Evolutionary conservation across 1,140 invertebrate genomes (phyloP).

Genomic region (Melipona quadrifasciata): DNA sequence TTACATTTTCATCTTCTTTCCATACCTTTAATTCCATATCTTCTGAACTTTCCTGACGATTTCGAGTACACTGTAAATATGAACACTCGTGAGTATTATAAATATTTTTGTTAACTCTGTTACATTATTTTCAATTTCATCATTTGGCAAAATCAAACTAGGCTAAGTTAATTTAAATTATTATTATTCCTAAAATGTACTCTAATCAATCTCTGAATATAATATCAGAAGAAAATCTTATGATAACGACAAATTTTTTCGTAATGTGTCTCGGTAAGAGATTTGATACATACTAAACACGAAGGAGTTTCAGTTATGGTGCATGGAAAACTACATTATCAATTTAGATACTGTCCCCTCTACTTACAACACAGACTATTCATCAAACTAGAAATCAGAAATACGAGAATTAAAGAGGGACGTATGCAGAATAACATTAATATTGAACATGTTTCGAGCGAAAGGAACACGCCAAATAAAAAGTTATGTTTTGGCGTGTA

Average conservation of each 20-base stretch:
- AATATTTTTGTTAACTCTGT: conserved; percentile 58
- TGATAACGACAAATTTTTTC: not conserved
- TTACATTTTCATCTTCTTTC: conserved; percentile 79
- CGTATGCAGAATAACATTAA: not conserved
- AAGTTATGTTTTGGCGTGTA: not conserved
- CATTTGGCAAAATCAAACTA: not conserved
- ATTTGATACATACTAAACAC: too few species aligned
- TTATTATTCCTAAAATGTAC: not conserved
- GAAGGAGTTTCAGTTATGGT: not conserved
- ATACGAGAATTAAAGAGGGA: not conserved
- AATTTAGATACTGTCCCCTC: not conserved
- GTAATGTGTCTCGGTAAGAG: too few species aligned
- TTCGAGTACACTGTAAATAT: conserved; percentile 74
- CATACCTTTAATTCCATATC: conserved; percentile 69
- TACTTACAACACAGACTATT: not conserved
- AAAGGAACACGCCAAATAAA: not conserved
- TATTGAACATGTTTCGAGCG: not conserved
- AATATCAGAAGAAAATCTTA: not conserved
- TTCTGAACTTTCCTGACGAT: conserved; percentile 72
- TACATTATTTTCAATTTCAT: not conserved
- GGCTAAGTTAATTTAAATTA: not conserved
- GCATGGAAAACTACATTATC: not conserved
- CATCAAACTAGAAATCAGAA: not conserved
- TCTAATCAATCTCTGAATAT: not conserved
- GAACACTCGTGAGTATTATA: conserved; percentile 75